Percentiles rank a stretch among this genome's conserved stretches.
Conservation (phyloP, 2,888 invertebrate genomes). For the Mythimna impura region DNA sequence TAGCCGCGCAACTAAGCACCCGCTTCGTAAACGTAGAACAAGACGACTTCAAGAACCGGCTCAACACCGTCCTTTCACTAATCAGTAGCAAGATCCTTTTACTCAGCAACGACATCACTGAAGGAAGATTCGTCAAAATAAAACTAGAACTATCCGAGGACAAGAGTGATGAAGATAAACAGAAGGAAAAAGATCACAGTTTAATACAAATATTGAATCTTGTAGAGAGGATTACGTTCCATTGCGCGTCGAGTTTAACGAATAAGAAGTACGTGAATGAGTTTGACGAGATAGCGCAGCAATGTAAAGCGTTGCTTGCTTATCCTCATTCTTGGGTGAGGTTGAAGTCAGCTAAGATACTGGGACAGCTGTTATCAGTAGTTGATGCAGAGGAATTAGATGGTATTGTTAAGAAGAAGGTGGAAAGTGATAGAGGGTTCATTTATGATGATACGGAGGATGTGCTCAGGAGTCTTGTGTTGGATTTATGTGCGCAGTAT, state of each 20-base stretch:
- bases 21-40: slow-evolving; percentile 95
- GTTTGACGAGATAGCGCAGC: slow-evolving; percentile 91
- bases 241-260: slow-evolving; percentile 91
- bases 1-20: slow-evolving; percentile 95
- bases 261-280: slow-evolving; percentile 83
- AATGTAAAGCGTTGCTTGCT: slow-evolving; percentile 93
- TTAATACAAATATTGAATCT: slow-evolving; percentile 94
- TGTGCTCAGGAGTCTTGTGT: slow-evolving; percentile 92
- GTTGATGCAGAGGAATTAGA: slow-evolving; percentile 92
- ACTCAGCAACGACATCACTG: slow-evolving; percentile 85
- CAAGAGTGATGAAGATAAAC: slow-evolving; percentile 90
- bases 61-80: slow-evolving; percentile 91
- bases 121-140: slow-evolving; percentile 91
- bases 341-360: slow-evolving; percentile 93
- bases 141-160: slow-evolving; percentile 80
- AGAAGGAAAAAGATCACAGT: slow-evolving; percentile 93
- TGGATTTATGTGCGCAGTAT: slow-evolving; percentile 94
- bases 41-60: slow-evolving; percentile 92
- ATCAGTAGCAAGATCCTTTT: slow-evolving; percentile 89
- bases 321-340: slow-evolving; percentile 97
- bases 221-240: slow-evolving; percentile 92
- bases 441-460: slow-evolving; percentile 91
- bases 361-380: slow-evolving; percentile 93
- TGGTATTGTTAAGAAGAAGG: slow-evolving; percentile 79
- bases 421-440: slow-evolving; percentile 87